Percentiles rank a stretch among this genome's conserved stretches.
These are phyloP conservation scores for Vanacampus margaritifer DNA, from an alignment of 2,113 vertebrate species.

Conservation along the genomic window DNA sequence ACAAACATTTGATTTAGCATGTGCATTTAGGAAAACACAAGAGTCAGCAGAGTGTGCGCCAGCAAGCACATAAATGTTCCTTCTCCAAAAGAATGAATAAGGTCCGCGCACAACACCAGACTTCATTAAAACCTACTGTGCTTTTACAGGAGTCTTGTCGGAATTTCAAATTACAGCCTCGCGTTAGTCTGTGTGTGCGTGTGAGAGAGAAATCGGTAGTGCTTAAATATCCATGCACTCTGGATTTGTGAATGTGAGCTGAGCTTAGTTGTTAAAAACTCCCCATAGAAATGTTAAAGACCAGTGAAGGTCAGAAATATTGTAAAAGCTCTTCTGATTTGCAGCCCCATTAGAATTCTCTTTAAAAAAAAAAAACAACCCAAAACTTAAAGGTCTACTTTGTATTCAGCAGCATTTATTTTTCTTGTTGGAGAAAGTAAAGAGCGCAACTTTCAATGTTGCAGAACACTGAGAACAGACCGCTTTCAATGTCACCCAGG, in stretches of 20 bases:
- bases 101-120: not conserved
- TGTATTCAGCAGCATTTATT: not conserved
- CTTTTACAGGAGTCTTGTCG: not conserved
- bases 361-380: not conserved
- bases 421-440: not conserved
- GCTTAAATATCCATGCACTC: not conserved
- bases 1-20: not conserved
- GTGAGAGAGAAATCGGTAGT: not conserved
- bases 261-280: constrained; percentile 2
- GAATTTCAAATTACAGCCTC: not conserved
- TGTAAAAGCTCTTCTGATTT: not conserved
- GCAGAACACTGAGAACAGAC: not conserved
- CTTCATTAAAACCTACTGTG: constrained; percentile 5
- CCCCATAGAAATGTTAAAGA: not conserved
- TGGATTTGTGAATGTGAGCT: not conserved
- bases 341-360: not conserved
- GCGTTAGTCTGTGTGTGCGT: not conserved
- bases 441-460: not conserved
- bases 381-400: not conserved
- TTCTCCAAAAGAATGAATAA: not conserved
- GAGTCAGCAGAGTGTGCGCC: not conserved
- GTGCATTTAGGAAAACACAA: not conserved
- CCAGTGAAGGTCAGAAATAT: constrained; percentile 1
- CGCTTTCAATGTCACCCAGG: not conserved
- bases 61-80: not conserved